These are phyloP conservation scores for Beroe forskalii DNA, from an alignment of 37 sponge, comb jelly and placozoan species.

Conservation along the genomic window DNA sequence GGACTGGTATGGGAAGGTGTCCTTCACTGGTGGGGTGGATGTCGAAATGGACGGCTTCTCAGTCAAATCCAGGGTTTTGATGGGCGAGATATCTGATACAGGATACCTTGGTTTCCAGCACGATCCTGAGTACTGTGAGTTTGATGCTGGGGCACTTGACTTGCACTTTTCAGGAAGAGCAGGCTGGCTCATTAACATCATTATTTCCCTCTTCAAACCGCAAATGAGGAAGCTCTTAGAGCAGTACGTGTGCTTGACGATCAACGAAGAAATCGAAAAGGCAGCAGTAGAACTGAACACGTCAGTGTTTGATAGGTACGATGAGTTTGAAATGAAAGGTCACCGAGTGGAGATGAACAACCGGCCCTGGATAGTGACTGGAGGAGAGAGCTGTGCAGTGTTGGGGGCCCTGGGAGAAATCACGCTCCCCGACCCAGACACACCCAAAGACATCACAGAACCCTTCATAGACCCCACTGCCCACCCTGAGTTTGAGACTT, in stretches of 20 bases:
- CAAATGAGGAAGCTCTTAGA: neutral
- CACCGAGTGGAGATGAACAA: conserved; percentile 32
- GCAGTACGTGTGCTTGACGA: conserved; percentile 10
- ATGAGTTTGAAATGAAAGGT: neutral
- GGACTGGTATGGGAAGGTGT: neutral
- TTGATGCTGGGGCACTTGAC: conserved; percentile 1
- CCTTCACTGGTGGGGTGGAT: neutral
- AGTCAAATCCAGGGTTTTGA: neutral
- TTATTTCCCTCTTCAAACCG: neutral
- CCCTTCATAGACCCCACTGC: conserved; percentile 2
- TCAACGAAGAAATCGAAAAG: neutral
- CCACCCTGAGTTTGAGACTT: neutral
- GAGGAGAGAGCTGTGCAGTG: neutral
- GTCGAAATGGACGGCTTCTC: neutral
- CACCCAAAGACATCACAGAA: neutral
- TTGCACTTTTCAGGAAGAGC: conserved; percentile 6
- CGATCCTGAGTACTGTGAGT: neutral
- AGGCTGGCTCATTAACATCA: conserved; percentile 30
- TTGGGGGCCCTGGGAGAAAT: neutral
- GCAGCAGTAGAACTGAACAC: neutral
- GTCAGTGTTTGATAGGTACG: conserved; percentile 17
- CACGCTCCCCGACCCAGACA: neutral
- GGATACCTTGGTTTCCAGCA: neutral
- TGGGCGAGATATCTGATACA: neutral
- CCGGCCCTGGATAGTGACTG: neutral